Evolutionary conservation across 2,888 invertebrate genomes (phyloP).

Genomic region (Nasonovia ribisnigri): DNA sequence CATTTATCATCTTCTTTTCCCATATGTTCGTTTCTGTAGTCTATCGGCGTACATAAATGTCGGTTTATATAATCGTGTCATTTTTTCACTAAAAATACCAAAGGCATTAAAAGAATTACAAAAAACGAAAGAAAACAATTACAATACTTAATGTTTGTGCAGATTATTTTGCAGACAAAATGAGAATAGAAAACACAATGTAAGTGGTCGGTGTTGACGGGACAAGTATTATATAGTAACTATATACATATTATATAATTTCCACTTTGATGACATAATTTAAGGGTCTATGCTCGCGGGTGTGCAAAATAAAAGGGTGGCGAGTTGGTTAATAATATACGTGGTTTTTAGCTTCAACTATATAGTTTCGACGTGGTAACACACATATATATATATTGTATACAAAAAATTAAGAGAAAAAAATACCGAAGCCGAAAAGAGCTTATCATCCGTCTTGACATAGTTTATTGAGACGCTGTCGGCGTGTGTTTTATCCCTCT

Average conservation of each 20-base stretch:
- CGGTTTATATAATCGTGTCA: background rate
- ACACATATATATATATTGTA: background rate
- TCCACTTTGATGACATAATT: background rate
- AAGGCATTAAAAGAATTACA: background rate
- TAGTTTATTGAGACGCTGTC: slow-evolving; percentile 60
- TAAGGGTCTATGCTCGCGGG: background rate
- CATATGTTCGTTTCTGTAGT: background rate
- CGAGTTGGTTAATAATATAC: background rate
- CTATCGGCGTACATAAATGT: background rate
- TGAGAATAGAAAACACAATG: background rate
- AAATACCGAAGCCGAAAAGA: slow-evolving; percentile 34
- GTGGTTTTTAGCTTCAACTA: background rate
- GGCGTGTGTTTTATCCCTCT: slow-evolving; percentile 49
- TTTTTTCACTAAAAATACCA: background rate
- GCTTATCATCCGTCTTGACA: slow-evolving; percentile 53
- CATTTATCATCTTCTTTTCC: background rate
- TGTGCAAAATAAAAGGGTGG: background rate
- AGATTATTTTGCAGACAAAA: background rate
- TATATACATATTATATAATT: background rate
- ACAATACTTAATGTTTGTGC: background rate
- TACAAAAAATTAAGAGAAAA: slow-evolving; percentile 17
- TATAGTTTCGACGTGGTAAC: background rate
- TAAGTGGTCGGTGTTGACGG: background rate
- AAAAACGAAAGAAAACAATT: background rate
- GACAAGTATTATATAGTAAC: background rate